Percentiles rank a stretch among this genome's conserved stretches.
phyloP scores from a whole-genome alignment of 2,888 invertebrate genomes.

The Gisinianus flammeolus region DNA sequence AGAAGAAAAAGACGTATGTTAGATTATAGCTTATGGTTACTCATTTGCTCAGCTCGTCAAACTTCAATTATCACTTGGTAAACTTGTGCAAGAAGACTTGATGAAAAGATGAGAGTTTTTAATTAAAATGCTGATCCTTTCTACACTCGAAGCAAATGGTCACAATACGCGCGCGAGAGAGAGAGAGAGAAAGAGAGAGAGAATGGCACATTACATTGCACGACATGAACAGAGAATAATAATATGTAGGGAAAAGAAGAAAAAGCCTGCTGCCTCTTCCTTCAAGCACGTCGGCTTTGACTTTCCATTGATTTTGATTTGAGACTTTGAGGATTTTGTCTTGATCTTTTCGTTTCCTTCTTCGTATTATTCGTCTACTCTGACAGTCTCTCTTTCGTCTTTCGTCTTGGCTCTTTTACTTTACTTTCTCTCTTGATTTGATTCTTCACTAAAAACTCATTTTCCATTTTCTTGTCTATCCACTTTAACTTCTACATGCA shows the following conservation, averaged over 20 bases:
- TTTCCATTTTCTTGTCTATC: not conserved
- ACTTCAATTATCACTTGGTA: constrained; percentile 19
- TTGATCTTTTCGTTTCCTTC: not conserved
- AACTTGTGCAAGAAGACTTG: not conserved
- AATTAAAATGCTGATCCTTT: constrained; percentile 36
- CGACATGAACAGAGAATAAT: not conserved
- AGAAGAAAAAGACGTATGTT: not conserved
- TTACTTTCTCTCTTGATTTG: not conserved
- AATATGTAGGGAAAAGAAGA: not conserved
- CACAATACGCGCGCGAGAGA: not conserved
- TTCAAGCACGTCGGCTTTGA: not conserved
- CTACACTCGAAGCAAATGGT: not conserved
- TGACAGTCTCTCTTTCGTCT: not conserved
- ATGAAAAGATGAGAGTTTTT: constrained; percentile 39
- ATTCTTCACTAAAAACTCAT: not conserved
- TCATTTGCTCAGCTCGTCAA: constrained; percentile 18
- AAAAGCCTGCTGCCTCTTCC: not conserved
- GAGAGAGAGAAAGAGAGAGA: not conserved
- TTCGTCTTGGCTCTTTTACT: not conserved
- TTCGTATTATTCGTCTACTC: not conserved
- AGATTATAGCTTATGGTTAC: constrained; percentile 1
- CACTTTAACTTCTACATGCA: not conserved
- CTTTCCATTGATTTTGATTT: not conserved
- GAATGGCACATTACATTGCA: not conserved
- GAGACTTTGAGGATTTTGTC: not conserved